Conservation (phyloP, 2,888 invertebrate species). For the Choreutis nemorana region DNA sequence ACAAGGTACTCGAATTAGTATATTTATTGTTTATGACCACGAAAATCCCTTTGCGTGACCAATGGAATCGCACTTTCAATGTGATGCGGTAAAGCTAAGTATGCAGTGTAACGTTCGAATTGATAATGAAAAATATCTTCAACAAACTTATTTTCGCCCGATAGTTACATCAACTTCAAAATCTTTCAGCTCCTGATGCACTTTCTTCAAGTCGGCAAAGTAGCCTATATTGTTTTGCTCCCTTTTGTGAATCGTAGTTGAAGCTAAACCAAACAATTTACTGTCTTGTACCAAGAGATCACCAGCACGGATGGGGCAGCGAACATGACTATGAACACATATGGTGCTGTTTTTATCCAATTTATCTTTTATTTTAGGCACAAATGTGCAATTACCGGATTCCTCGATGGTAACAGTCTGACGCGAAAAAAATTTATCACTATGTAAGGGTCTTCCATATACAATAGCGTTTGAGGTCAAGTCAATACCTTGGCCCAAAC, state of each 20-base stretch:
- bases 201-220: constrained; percentile 29
- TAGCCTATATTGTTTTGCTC: constrained; percentile 25
- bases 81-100: too few species aligned
- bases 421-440: constrained; percentile 29
- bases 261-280: constrained; percentile 32
- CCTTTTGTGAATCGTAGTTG: constrained; percentile 25
- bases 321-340: constrained; percentile 29
- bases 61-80: too few species aligned
- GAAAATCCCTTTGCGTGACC: too few species aligned
- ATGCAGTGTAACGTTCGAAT: too few species aligned
- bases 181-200: constrained; percentile 22
- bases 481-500: constrained; percentile 21
- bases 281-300: constrained; percentile 39
- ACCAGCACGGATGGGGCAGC: constrained; percentile 40
- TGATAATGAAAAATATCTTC: too few species aligned
- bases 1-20: too few species aligned
- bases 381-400: constrained; percentile 8
- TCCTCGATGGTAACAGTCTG: constrained; percentile 25
- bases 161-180: constrained; percentile 17
- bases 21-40: too few species aligned
- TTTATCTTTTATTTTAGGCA: constrained; percentile 11
- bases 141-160: neutral
- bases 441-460: constrained; percentile 32
- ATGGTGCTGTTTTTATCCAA: constrained; percentile 24
- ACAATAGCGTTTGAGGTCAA: constrained; percentile 20